Percentiles rank a stretch among this genome's conserved stretches.
Conservation (phyloP, 2,888 invertebrate species). For the Cryptocephalus moraei region DNA sequence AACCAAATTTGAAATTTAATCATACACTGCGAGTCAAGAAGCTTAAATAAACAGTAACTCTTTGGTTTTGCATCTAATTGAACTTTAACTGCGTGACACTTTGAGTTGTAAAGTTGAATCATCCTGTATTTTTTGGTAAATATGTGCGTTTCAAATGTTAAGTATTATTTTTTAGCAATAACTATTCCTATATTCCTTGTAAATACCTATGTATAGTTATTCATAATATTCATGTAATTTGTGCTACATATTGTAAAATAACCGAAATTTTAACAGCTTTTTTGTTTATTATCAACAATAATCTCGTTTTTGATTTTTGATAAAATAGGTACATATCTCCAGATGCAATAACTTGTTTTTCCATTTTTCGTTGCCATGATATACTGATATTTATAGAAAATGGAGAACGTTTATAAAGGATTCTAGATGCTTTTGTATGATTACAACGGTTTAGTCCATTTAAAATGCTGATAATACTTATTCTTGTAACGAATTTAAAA, state of each 20-base stretch:
- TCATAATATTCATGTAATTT: slow-evolving; percentile 30
- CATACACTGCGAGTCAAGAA: too few species aligned
- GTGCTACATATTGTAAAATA: slow-evolving; percentile 23
- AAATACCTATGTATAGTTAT: slow-evolving; percentile 41
- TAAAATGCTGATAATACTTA: background rate
- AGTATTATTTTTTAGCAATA: slow-evolving; percentile 12
- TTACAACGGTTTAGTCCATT: background rate
- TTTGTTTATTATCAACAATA: slow-evolving; percentile 1
- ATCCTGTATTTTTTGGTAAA: background rate
- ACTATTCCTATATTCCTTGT: slow-evolving; percentile 25
- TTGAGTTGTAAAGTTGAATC: background rate
- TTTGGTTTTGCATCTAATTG: too few species aligned
- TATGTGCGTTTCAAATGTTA: background rate
- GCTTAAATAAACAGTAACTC: too few species aligned
- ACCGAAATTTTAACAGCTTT: background rate
- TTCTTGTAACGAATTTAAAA: slow-evolving; percentile 30
- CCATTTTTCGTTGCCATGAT: slow-evolving; percentile 1
- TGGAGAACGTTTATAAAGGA: background rate
- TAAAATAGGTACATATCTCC: slow-evolving; percentile 28
- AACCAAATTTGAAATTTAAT: too few species aligned
- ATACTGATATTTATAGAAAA: background rate
- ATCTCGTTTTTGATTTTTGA: slow-evolving; percentile 10
- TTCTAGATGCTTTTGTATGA: background rate
- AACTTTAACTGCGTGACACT: too few species aligned
- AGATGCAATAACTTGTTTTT: slow-evolving; percentile 25